These are phyloP conservation scores for Tetrao urogallus DNA, from an alignment of 2,113 vertebrate species.

Conservation along the genomic window DNA sequence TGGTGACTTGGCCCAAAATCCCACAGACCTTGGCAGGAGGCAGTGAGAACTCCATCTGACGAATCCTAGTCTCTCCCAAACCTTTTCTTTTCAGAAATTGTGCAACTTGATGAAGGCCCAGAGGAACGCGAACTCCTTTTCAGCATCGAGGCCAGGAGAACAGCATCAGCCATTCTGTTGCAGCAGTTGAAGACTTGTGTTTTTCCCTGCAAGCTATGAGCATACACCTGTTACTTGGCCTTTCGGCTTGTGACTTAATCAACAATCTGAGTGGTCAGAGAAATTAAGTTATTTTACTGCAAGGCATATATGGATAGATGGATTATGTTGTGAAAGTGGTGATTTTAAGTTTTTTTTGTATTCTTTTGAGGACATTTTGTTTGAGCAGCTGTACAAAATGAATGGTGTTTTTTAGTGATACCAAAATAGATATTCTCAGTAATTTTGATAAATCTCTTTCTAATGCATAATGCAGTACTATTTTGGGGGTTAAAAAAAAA, in stretches of 20 bases:
- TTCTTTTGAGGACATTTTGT: background rate
- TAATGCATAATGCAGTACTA: slow-evolving; percentile 19
- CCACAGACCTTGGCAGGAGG: background rate
- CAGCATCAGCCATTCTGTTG: background rate
- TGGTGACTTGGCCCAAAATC: background rate
- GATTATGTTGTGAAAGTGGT: background rate
- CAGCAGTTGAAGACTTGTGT: background rate
- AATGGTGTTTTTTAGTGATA: slow-evolving; percentile 6
- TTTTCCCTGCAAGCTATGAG: background rate
- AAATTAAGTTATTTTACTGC: background rate
- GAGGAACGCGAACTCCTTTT: background rate
- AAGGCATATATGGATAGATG: background rate
- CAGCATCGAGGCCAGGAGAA: background rate
- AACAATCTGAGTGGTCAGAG: background rate
- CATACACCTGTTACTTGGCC: background rate
- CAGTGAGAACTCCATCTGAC: rapidly evolving
- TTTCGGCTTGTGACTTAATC: background rate
- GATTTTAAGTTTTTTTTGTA: background rate
- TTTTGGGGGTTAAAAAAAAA: slow-evolving; percentile 31
- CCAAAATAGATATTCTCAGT: background rate
- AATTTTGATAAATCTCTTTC: background rate
- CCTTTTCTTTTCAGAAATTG: background rate
- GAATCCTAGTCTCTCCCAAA: background rate
- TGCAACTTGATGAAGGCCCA: background rate
- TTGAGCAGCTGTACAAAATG: background rate